These are phyloP conservation scores for Enhydra lutris DNA, from an alignment of 2,113 vertebrate species.

Conservation along the genomic window DNA sequence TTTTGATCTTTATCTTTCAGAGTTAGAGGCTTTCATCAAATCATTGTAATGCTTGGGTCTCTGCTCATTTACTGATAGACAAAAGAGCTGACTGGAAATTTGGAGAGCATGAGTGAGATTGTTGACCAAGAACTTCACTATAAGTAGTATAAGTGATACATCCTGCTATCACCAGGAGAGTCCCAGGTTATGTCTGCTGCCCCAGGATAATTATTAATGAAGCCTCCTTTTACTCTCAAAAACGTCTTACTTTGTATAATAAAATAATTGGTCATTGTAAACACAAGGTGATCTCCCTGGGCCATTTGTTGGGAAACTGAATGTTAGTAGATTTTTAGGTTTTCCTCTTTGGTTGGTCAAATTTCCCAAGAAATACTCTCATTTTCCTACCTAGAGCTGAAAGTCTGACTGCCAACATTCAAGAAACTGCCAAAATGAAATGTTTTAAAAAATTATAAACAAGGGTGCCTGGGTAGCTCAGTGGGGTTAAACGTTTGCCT, in stretches of 20 bases:
- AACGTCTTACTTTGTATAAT: neutral
- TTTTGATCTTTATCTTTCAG: neutral
- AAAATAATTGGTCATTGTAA: neutral
- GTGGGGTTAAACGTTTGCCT: too few relatives aligned
- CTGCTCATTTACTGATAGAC: neutral
- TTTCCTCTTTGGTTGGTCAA: neutral
- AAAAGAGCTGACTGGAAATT: neutral
- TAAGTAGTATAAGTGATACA: neutral
- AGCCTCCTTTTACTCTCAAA: neutral
- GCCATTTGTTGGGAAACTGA: neutral
- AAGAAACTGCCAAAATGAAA: slow-evolving; percentile 4
- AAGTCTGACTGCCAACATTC: neutral
- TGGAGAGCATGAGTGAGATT: neutral
- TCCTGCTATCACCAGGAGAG: neutral
- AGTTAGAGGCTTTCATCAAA: neutral
- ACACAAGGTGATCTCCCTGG: neutral
- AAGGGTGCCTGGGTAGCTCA: neutral
- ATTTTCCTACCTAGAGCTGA: neutral
- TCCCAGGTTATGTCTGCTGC: neutral
- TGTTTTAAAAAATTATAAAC: neutral
- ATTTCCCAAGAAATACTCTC: neutral
- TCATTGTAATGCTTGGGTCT: neutral
- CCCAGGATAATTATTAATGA: neutral
- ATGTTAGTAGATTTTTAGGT: neutral
- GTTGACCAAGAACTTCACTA: neutral